A percentile compares a stretch with the other conserved stretches of the same genome.
phyloP scores from a whole-genome alignment of 2,113 vertebrate species.

The Patagioenas fasciata region DNA sequence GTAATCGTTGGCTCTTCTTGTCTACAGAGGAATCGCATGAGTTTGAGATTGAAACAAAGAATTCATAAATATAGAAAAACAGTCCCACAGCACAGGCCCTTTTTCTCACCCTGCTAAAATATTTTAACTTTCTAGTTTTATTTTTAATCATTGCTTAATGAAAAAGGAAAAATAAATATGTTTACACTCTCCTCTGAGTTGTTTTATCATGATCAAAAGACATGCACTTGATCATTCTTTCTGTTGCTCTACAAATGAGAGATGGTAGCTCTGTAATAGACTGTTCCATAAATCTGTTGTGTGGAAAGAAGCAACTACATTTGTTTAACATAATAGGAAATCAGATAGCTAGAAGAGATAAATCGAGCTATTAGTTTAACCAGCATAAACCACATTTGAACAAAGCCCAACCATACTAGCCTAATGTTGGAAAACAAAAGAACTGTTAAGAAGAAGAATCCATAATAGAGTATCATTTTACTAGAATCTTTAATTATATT shows the following conservation, averaged over 20 bases:
- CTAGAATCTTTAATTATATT: neutral
- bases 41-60: neutral
- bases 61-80: neutral
- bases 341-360: neutral
- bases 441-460: neutral
- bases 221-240: neutral
- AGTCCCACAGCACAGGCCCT: neutral
- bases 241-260: neutral
- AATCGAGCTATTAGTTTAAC: slow-evolving; percentile 1
- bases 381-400: neutral
- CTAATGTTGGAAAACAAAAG: neutral
- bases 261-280: neutral
- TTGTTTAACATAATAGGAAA: neutral
- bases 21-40: neutral
- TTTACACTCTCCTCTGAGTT: neutral
- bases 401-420: neutral
- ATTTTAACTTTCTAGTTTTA: neutral
- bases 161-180: neutral
- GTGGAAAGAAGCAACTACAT: neutral
- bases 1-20: neutral
- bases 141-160: neutral
- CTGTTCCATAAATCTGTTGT: neutral
- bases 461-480: neutral
- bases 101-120: neutral
- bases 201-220: neutral